Evolutionary conservation across 2,888 invertebrate genomes (phyloP), one percentile per base, ranked within the genome.

Genomic region (Norana najaformis): DNA sequence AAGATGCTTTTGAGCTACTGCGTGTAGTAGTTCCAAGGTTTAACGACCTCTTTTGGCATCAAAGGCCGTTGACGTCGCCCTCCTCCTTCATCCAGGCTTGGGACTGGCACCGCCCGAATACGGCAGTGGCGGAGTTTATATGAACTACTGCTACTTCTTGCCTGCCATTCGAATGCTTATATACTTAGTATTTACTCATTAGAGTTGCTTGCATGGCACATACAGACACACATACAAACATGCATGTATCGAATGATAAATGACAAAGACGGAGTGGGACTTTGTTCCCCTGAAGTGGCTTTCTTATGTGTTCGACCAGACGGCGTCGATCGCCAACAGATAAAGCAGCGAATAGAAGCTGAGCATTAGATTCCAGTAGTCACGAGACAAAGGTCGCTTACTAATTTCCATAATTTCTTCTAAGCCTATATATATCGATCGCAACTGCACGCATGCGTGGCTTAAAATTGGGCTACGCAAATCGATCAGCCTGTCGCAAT

Each of bases 321-420:
- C 30, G 3, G 53, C 53, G 30, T 53, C 30, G 23, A 53, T 53
- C 53, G 53, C 5, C 53, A 53, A 23, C 53, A 13, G 53, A 53
- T 30, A 30, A 30, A 53, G 30, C 53, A 53, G 53, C 53, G 30
- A 47, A 2, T 18, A 30, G 5, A 5, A 53, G 30, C 0, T 20
- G 53, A 53, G 23, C 53, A 53, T 53, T 5, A 11, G 69, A 69
- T 69, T 69, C 69, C 69, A 69, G n/a, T 69, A 69, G 69, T 69
- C 69, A 69, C 8, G 69, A 69, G 69, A 69, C 30, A 69, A 69
- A 69, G 69, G 69, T 69, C 69, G 69, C 4, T 11, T n/a, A 69
- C 69, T 69, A n/a, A 69, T 69, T 69, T 69, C 69, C 69, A 69
- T 69, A 69, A 69, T 69, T 69, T 69, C 69, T 69, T 69, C 69